These are phyloP conservation scores for Trinorchestia longiramus DNA, from an alignment of 1,140 invertebrate species.

Conservation along the genomic window DNA sequence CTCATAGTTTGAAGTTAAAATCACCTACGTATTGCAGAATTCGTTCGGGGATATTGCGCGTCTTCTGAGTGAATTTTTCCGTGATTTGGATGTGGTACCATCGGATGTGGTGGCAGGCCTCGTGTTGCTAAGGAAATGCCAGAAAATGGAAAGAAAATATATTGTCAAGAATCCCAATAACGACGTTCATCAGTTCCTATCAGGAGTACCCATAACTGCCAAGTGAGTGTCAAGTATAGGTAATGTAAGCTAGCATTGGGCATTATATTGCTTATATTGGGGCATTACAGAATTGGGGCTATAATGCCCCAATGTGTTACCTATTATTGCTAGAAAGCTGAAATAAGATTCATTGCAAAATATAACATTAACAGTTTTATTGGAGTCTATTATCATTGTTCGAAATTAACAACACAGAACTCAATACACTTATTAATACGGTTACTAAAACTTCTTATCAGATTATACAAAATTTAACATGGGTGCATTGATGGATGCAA, in stretches of 20 bases:
- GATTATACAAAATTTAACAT: too few species aligned
- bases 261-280: too few species aligned
- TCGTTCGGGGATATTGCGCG: slow-evolving; percentile 89
- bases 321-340: too few species aligned
- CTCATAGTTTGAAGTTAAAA: background rate
- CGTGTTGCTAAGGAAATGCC: slow-evolving; percentile 84
- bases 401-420: too few species aligned
- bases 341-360: too few species aligned
- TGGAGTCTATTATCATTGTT: too few species aligned
- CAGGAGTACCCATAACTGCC: slow-evolving; percentile 87
- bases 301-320: too few species aligned
- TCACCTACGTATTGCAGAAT: slow-evolving; percentile 74
- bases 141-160: slow-evolving; percentile 83
- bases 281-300: too few species aligned
- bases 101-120: slow-evolving; percentile 90
- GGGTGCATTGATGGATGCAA: too few species aligned
- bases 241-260: background rate
- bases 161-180: slow-evolving; percentile 85
- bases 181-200: slow-evolving; percentile 91
- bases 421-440: too few species aligned
- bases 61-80: slow-evolving; percentile 88
- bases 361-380: too few species aligned
- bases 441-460: too few species aligned
- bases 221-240: background rate
- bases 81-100: slow-evolving; percentile 91